Percentiles rank a stretch among this genome's conserved stretches.
Evolutionary conservation across 1,140 invertebrate species (phyloP).

Genomic region (Thrips palmi): DNA sequence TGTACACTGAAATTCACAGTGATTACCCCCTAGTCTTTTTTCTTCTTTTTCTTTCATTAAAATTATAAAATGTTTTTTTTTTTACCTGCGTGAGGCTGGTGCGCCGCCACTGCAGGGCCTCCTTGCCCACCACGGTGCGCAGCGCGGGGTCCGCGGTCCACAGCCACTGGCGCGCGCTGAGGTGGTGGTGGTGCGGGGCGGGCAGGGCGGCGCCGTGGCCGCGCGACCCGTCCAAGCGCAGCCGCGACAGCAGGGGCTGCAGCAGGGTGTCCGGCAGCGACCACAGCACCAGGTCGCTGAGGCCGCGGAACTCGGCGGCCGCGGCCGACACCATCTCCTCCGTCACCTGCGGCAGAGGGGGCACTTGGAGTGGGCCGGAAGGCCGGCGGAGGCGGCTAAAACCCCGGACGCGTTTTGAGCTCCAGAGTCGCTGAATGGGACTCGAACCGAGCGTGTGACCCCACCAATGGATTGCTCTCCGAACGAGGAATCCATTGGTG

Average conservation of each 20-base stretch:
- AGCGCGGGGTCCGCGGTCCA: conserved; percentile 52
- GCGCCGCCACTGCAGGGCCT: conserved; percentile 62
- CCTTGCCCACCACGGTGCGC: conserved; percentile 62
- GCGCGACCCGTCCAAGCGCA: conserved; percentile 24
- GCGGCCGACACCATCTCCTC: conserved; percentile 44
- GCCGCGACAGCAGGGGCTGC: conserved; percentile 46
- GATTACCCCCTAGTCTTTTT: too few relatives aligned
- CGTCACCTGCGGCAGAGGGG: conserved; percentile 38
- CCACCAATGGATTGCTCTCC: too few relatives aligned
- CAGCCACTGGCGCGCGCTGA: conserved; percentile 48
- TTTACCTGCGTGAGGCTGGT: conserved; percentile 35
- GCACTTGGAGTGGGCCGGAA: too few relatives aligned
- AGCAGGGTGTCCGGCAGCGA: conserved; percentile 56
- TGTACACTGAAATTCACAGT: too few relatives aligned
- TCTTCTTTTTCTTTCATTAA: too few relatives aligned
- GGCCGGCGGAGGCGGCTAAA: too few relatives aligned
- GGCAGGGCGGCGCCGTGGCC: conserved; percentile 3
- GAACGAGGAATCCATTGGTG: too few relatives aligned
- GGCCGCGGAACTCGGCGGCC: conserved; percentile 44
- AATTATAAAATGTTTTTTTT: too few relatives aligned
- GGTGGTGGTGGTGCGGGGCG: conserved; percentile 10
- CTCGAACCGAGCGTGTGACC: too few relatives aligned
- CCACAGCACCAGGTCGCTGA: conserved; percentile 55
- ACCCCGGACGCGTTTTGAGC: too few relatives aligned
- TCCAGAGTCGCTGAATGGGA: too few relatives aligned